phyloP scores from a whole-genome alignment of 2,888 invertebrate species.

The Tachina lurida region DNA sequence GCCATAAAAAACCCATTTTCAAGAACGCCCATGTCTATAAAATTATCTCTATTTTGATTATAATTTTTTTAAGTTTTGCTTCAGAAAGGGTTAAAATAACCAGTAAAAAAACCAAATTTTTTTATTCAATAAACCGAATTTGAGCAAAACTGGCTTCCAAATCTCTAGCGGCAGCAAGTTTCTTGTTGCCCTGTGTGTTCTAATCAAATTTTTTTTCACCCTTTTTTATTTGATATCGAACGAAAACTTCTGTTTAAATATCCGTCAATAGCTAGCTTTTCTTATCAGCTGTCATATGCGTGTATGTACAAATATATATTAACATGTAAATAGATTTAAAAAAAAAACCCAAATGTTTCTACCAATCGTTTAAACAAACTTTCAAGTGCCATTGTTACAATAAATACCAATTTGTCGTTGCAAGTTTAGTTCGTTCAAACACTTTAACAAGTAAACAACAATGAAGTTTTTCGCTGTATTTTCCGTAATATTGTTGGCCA shows the following conservation, averaged over 20 bases:
- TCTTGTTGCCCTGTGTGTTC: neutral
- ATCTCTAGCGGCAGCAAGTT: neutral
- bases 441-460: conserved; percentile 50
- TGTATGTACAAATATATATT: neutral
- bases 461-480: conserved; percentile 72
- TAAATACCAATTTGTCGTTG: conserved; percentile 6
- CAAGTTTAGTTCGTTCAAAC: conserved; percentile 44
- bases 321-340: neutral
- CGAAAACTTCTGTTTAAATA: neutral
- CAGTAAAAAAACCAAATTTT: neutral
- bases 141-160: neutral
- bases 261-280: neutral
- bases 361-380: conserved; percentile 29
- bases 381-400: conserved; percentile 39
- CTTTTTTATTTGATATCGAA: neutral
- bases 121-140: neutral
- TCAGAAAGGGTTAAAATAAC: too few species aligned
- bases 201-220: conserved; percentile 1
- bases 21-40: too few species aligned
- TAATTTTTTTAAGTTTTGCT: too few species aligned
- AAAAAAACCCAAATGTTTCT: conserved; percentile 5
- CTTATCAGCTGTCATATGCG: neutral
- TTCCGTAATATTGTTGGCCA: conserved; percentile 71
- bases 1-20: too few species aligned
- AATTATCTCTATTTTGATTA: too few species aligned